A percentile compares a stretch with the other conserved stretches of the same genome.
Evolutionary conservation across 2,797 vertebrate species (phyloP).

Genomic region (Cetoscarus ocellatus): DNA sequence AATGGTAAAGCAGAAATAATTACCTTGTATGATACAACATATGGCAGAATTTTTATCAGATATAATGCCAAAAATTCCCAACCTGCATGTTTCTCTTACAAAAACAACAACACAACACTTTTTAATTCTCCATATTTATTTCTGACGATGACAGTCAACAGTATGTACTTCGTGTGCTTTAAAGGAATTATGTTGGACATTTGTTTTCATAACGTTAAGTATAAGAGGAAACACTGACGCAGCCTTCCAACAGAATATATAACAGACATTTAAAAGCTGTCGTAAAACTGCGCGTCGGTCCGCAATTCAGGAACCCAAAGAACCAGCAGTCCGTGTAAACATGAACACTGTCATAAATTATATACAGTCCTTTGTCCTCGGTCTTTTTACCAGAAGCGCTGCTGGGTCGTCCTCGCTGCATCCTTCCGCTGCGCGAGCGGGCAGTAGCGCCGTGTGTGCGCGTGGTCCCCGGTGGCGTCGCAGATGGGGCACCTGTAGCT

Average conservation of each 20-base stretch:
- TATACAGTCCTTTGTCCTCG: constrained; percentile 28
- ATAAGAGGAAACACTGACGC: too few species aligned
- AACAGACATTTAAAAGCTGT: constrained; percentile 9
- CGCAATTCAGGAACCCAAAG: neutral
- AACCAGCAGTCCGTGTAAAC: neutral
- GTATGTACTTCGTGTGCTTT: too few species aligned
- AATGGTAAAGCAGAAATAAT: too few species aligned
- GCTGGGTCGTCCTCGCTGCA: neutral
- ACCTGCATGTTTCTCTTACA: too few species aligned
- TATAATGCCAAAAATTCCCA: too few species aligned
- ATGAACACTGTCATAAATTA: constrained; percentile 40
- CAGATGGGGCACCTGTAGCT: constrained; percentile 88
- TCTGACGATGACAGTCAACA: too few species aligned
- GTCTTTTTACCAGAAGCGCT: constrained; percentile 32
- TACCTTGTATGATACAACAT: too few species aligned
- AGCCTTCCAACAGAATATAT: neutral
- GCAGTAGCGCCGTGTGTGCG: constrained; percentile 90
- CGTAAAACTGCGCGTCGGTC: neutral
- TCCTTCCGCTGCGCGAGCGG: constrained; percentile 47
- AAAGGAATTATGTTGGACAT: too few species aligned
- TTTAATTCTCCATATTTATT: too few species aligned
- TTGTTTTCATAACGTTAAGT: too few species aligned
- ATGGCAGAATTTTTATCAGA: too few species aligned
- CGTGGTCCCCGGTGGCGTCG: constrained; percentile 83
- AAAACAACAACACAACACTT: too few species aligned